These are phyloP conservation scores for Rhabdomys dilectus DNA, from an alignment of 2,113 vertebrate species.

Conservation along the genomic window DNA sequence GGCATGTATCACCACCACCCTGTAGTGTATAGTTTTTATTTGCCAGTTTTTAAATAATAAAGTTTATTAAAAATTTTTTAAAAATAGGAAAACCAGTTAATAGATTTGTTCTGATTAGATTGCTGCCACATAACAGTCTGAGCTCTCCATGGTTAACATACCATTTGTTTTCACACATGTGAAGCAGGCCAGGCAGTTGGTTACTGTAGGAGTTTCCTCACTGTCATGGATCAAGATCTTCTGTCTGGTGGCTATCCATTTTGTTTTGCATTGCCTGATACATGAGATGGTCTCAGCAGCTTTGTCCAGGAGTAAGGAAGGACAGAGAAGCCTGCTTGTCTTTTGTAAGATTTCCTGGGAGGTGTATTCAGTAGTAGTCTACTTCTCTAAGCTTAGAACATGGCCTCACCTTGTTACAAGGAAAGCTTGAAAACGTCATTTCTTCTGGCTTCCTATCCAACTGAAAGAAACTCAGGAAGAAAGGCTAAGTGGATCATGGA, in stretches of 20 bases:
- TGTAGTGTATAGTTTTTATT: not conserved
- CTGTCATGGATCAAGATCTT: not conserved
- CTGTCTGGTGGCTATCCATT: not conserved
- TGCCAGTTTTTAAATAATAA: not conserved
- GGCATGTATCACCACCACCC: not conserved
- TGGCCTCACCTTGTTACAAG: not conserved
- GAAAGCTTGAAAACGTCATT: conserved; percentile 43
- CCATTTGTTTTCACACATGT: conserved; percentile 13
- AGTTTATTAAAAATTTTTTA: not conserved
- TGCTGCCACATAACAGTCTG: conserved; percentile 27
- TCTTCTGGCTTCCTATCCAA: not conserved
- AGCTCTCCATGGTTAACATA: conserved; percentile 10
- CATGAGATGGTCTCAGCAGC: not conserved
- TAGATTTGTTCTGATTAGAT: conserved; percentile 46
- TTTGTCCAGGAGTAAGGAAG: conserved; percentile 15
- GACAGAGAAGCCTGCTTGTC: conserved; percentile 8
- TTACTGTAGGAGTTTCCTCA: not conserved
- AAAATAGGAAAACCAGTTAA: not conserved
- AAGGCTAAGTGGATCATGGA: not conserved
- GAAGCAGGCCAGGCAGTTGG: not conserved
- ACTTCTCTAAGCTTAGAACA: not conserved
- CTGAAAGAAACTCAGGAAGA: conserved; percentile 49
- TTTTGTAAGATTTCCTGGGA: conserved; percentile 48
- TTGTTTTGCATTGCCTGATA: not conserved
- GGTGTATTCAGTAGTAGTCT: not conserved